Evolutionary conservation across 2,113 vertebrate genomes (phyloP).

Genomic region (Antechinus stuartii): DNA sequence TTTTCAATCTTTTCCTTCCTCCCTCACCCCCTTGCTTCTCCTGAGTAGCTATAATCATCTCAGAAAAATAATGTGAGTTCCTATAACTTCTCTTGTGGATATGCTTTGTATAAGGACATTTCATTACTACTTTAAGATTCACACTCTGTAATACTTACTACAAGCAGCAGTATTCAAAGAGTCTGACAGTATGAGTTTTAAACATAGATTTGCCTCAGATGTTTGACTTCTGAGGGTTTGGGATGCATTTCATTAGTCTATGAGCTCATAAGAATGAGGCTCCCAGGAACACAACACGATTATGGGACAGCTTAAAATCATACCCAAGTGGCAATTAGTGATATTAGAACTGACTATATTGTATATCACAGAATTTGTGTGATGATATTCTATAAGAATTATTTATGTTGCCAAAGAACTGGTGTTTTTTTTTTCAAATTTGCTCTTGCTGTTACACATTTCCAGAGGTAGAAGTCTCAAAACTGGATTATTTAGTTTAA

Average conservation of each 20-base stretch:
- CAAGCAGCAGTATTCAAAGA: constrained; percentile 9
- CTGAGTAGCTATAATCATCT: constrained; percentile 48
- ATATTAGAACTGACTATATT: constrained; percentile 42
- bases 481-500: neutral
- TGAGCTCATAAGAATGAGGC: constrained; percentile 28
- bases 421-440: constrained; percentile 47
- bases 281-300: constrained; percentile 7
- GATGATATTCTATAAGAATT: constrained; percentile 44
- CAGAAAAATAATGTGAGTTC: constrained; percentile 26
- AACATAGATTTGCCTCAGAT: constrained; percentile 45
- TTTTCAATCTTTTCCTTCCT: constrained; percentile 36
- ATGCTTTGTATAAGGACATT: constrained; percentile 50
- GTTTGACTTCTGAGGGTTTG: constrained; percentile 45
- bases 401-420: constrained; percentile 54
- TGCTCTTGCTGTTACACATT: constrained; percentile 24
- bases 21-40: constrained; percentile 4
- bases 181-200: constrained; percentile 9
- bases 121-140: neutral
- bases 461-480: constrained; percentile 23
- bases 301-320: constrained; percentile 45
- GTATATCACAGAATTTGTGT: constrained; percentile 21
- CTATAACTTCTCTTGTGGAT: neutral
- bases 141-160: neutral
- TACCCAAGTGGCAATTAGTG: constrained; percentile 11
- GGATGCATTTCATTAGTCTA: constrained; percentile 35